These are phyloP conservation scores for Paracyclopina nana DNA, from an alignment of 1,140 invertebrate genomes.

Conservation along the genomic window DNA sequence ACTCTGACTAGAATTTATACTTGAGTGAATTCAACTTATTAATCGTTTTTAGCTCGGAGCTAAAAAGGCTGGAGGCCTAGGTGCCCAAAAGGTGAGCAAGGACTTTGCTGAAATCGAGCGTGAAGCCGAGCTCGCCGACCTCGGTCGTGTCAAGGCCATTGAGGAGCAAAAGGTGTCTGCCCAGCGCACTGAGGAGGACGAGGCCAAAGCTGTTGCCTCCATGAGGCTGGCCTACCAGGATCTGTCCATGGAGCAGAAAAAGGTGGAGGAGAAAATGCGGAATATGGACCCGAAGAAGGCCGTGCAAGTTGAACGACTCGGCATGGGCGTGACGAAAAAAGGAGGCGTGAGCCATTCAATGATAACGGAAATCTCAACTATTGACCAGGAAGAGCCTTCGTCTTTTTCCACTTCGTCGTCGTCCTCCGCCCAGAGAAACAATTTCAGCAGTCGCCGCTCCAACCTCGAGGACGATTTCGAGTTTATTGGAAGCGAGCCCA, in stretches of 20 bases:
- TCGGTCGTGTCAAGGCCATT: constrained; percentile 33
- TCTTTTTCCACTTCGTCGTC: not conserved
- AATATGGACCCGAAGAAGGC: constrained; percentile 64
- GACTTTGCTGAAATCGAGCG: constrained; percentile 93
- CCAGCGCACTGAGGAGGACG: constrained; percentile 4
- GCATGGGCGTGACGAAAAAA: constrained; percentile 60
- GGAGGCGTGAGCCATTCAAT: constrained; percentile 74
- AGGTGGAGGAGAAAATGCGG: constrained; percentile 53
- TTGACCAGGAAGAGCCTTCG: constrained; percentile 51
- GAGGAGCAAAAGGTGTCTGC: constrained; percentile 22
- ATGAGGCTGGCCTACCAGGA: constrained; percentile 76
- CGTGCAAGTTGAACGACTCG: constrained; percentile 69
- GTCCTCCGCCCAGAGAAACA: too few species aligned
- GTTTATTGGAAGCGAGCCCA: not conserved
- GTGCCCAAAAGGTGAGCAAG: constrained; percentile 72
- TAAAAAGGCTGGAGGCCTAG: constrained; percentile 59
- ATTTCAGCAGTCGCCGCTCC: not conserved
- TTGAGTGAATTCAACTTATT: not conserved
- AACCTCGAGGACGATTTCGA: constrained; percentile 6
- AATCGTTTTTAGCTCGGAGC: constrained; percentile 36
- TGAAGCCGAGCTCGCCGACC: constrained; percentile 57
- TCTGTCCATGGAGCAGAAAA: constrained; percentile 49
- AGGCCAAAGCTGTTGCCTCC: constrained; percentile 34
- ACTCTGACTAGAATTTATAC: not conserved
- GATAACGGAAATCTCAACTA: constrained; percentile 67